Evolutionary conservation across 2,888 invertebrate species (phyloP), one percentile per base, ranked within the genome.

Genomic region (Molorchus minor): DNA sequence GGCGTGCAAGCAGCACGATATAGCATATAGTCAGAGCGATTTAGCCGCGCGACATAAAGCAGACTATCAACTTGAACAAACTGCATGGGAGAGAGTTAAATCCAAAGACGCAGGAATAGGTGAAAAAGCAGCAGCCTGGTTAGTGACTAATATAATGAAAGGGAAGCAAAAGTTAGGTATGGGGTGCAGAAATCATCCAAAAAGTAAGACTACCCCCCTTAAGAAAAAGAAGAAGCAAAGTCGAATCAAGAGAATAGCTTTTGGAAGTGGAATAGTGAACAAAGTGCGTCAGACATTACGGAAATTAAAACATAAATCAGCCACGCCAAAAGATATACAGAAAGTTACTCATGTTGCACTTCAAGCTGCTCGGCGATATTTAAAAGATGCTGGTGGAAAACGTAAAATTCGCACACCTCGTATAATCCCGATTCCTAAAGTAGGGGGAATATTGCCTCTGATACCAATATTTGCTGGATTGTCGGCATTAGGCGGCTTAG

Each of bases 391-490:
- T 1, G 33, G 43, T 10, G 55, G 33, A 1, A 54, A 54, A 45
- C 29, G 8, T 3, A 35, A 45, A 12, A 33, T 45, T 25, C 33
- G 8, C n/a, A 21, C 15, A 10, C 36, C 55, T 2, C 45, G 46
- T 19, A 25, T 55, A n/a, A 55, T 46, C 19, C 33, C 55, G n/a
- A 38, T 55, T 25, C 45, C 20, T 8, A 41, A 41, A 20, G 47
- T 47, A 21, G 75, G 76, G 20, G 77, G 77, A 36, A 54, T 76
- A 30, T 58, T 75, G 53, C 76, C 75, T 2, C 60, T 76, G 21
- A 66, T 79, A n/a, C 76, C 76, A 8, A 71, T 78, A 17, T 75
- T 77, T 65, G 76, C 78, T 1, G 76, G 75, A 19, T 58, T 79
- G 21, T 68, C 72, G 10, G 77, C 78, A 7, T 17, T 72, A 7